These are phyloP conservation scores for Itoplectis maculator DNA, from an alignment of 2,888 invertebrate species.

Conservation along the genomic window DNA sequence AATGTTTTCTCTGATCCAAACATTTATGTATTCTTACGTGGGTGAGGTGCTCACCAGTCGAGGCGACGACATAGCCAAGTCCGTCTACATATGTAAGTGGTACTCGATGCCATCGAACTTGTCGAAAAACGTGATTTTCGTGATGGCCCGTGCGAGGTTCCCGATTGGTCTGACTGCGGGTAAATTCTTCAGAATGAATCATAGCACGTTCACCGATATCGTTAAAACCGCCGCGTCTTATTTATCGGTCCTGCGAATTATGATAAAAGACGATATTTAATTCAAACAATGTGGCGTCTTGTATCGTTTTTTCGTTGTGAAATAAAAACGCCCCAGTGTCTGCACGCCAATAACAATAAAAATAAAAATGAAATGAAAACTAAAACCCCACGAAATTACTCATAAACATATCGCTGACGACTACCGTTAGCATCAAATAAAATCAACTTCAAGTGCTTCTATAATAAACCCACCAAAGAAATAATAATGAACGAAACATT, in stretches of 20 bases:
- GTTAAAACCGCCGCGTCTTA: conserved; percentile 69
- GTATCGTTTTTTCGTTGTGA: background rate
- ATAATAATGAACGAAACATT: background rate
- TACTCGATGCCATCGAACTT: conserved; percentile 64
- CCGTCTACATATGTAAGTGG: conserved; percentile 70
- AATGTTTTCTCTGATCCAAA: conserved; percentile 50
- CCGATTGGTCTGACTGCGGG: conserved; percentile 69
- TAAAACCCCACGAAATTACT: too few species aligned
- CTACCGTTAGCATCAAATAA: too few species aligned
- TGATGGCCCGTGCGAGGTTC: conserved; percentile 69
- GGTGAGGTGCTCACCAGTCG: conserved; percentile 67
- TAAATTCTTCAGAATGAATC: conserved; percentile 69
- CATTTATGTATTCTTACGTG: conserved; percentile 68
- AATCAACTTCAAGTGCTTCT: too few species aligned
- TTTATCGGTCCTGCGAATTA: conserved; percentile 66
- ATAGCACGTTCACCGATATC: conserved; percentile 65
- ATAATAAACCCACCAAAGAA: background rate
- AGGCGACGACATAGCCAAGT: conserved; percentile 58
- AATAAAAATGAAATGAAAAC: too few species aligned
- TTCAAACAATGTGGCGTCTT: background rate
- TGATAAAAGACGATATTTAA: conserved; percentile 48
- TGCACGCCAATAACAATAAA: too few species aligned
- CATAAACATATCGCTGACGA: too few species aligned
- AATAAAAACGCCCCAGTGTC: too few species aligned
- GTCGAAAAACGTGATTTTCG: conserved; percentile 69